Percentiles rank a stretch among this genome's conserved stretches.
Evolutionary conservation across 2,888 invertebrate genomes (phyloP).

Genomic region (Phyto melanocephala): DNA sequence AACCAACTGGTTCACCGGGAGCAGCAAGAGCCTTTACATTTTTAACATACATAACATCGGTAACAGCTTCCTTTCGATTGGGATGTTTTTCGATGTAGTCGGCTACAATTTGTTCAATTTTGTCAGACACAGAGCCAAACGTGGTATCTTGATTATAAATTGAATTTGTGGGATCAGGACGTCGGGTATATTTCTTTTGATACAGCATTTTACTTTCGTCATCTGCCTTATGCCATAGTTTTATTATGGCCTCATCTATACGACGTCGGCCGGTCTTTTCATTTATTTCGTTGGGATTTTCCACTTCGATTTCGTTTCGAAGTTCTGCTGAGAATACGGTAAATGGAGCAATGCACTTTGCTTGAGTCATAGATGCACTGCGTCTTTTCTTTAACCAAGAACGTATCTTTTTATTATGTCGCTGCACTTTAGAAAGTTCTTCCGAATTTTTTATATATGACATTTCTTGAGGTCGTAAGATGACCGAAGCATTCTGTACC

Average conservation of each 20-base stretch:
- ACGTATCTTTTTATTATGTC: conserved; percentile 81
- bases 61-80: conserved; percentile 79
- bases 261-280: conserved; percentile 82
- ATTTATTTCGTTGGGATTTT: conserved; percentile 79
- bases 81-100: conserved; percentile 81
- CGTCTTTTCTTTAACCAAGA: conserved; percentile 82
- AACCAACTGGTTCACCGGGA: conserved; percentile 95
- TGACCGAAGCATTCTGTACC: conserved; percentile 86
- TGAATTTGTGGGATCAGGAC: conserved; percentile 88
- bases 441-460: conserved; percentile 82
- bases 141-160: conserved; percentile 86
- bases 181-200: conserved; percentile 79
- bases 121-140: conserved; percentile 92
- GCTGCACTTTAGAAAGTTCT: conserved; percentile 80
- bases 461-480: conserved; percentile 82
- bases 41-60: conserved; percentile 87
- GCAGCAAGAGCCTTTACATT: conserved; percentile 87
- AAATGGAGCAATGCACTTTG: conserved; percentile 79
- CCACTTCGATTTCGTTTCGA: conserved; percentile 79
- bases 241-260: conserved; percentile 82
- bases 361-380: neutral
- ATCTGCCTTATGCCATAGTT: conserved; percentile 84
- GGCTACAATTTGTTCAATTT: conserved; percentile 84
- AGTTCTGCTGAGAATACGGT: conserved; percentile 81
- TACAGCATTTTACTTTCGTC: conserved; percentile 81